Base-by-base conservation (phyloP, 2,888 invertebrate genomes). In the Leptinotarsa juncta region DNA sequence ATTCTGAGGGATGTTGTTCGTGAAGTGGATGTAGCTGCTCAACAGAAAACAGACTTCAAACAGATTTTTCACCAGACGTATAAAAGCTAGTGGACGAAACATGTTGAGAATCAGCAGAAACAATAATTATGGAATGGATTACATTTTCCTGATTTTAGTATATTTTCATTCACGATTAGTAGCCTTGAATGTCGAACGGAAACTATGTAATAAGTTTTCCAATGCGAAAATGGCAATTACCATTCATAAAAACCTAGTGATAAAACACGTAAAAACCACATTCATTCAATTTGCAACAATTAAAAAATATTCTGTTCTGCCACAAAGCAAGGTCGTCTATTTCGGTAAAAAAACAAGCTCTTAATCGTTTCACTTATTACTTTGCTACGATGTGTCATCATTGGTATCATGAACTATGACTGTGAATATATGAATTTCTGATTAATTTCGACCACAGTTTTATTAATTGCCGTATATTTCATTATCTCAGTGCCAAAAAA, bases 221-320 rank as follows among this genome's bases (percentile, higher is more conserved):
- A 15, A 57, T 57, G 42, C 42, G 42, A 20, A 57, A 57, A 15
- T 23, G 23, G 14, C 57, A 20, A 57, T 23, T 23, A 23, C 23
- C 57, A 57, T 57, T 23, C 20, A 57, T 57, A 15, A 57, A 57
- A 23, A 26, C 12, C 10, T 42, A 42, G 42, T 60, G 18, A 5
- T 16, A 32, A 18, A 62, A 42, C 62, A 20, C 32, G 62, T 62
- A 5, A 26, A 26, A 62, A 62, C 42, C 62, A 42, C 42, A 62
- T 62, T 62, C 26, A 62, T 62, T 62, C 62, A 62, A 62, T 62
- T 32, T 32, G 32, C n/a, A 12, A 32, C 7, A 62, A 62, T 62
- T n/a, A 62, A 3, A 26, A 16, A 42, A n/a, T 16, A 32, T 42
- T 42, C n/a, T n/a, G 32, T 62, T 42, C 16, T 62, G 3, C 32